Evolutionary conservation across 64 coral and sea anemone genomes (phyloP), one percentile per base, ranked within the genome.

Genomic region (Stichodactyla mertensii): DNA sequence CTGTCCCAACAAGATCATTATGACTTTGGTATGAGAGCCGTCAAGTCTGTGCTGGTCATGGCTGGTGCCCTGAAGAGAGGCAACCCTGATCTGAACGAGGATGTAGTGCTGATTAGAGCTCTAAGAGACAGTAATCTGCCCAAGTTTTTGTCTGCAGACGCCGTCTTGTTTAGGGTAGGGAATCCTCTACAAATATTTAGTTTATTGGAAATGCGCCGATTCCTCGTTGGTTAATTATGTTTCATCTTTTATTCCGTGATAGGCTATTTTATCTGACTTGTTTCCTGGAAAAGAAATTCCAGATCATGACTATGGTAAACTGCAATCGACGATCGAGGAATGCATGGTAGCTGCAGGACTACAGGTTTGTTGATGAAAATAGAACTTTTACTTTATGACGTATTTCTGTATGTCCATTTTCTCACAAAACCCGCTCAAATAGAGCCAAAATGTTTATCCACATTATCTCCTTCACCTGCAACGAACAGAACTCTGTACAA

Each of bases 21-120:
- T 87, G 97, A 99, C 71, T 99, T 99, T 71, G 97, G 97, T 88
- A 99, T 99, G 97, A 90, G 97, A 79, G 97, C 97, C 53, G 97
- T 99, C 52, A 99, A 99, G 74, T 99, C 97, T 83, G 97, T 99
- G 19, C 78, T 99, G 52, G 97, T 99, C 16, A 99, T 99, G 97
- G 97, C 97, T 77, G 97, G 97, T 20, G 97, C 97, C 52, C 89
- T 99, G 15, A 99, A 99, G 82, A 86, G 97, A 70, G 93, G 97
- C 12, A 95, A 99, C 84, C 97, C 97, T 8, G 86, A 92, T 84
- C 88, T 99, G 71, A 95, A 81, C 80, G 97, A 99, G 60, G 97
- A 99, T 56, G 91, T 99, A 14, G 97, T 99, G 54, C 51, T 99
- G 18, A 99, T 99, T 19, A 79, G 97, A 57, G 97, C 97, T 52